phyloP scores from a whole-genome alignment of 1,140 invertebrate species.

The Drosophila serrata region DNA sequence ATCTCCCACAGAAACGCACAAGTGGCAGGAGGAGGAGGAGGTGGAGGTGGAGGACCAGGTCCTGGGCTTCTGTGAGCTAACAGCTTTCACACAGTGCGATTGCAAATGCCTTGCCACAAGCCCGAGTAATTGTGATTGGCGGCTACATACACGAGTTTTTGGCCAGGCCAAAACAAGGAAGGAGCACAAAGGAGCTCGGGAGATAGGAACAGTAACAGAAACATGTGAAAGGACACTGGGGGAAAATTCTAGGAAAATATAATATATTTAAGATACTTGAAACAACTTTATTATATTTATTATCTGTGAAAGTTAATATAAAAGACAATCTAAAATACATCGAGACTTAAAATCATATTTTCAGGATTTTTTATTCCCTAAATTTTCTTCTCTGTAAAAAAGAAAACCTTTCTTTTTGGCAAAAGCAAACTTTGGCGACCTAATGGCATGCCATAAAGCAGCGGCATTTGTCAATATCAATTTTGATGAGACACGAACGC shows the following conservation, averaged over 20 bases:
- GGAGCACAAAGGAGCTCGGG: neutral
- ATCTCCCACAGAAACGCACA: conserved; percentile 38
- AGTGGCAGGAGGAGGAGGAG: conserved; percentile 29
- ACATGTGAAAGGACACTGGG: neutral
- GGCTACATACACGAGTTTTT: conserved; percentile 55
- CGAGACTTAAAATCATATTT: neutral
- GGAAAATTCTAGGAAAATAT: neutral
- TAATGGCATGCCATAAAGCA: conserved; percentile 75
- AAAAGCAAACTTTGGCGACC: conserved; percentile 65
- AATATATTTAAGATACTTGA: too few species aligned
- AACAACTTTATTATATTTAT: too few species aligned
- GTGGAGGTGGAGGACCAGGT: conserved; percentile 18
- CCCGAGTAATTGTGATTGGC: conserved; percentile 77
- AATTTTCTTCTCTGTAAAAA: conserved; percentile 7
- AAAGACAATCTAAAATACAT: too few species aligned
- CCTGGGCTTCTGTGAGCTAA: conserved; percentile 14
- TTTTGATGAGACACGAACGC: conserved; percentile 64
- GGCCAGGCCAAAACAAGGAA: conserved; percentile 28
- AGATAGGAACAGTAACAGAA: neutral
- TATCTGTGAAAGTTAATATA: too few species aligned
- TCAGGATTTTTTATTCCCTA: neutral
- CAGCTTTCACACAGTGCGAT: conserved; percentile 31
- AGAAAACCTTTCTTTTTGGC: conserved; percentile 12
- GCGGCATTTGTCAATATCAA: conserved; percentile 78
- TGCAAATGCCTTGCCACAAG: conserved; percentile 50